Base-by-base conservation (phyloP, 1,140 invertebrate genomes). In the Drosophila parvula region DNA sequence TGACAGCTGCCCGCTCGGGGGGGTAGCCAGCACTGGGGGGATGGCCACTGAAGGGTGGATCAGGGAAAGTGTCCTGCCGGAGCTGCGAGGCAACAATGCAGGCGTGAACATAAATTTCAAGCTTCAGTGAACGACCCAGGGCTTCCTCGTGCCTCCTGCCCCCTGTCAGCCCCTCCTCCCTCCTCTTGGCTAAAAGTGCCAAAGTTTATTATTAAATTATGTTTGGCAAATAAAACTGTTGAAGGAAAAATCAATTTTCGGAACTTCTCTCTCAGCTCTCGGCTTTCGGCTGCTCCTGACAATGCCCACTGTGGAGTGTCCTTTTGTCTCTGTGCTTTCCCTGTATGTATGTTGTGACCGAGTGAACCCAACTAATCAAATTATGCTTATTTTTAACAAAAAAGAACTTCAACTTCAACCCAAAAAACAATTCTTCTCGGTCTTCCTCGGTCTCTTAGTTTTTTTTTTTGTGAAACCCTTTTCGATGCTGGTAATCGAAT, bases 131-230 rank as follows among this genome's bases (percentile, higher is more conserved):
- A 41, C 58, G 60, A 50, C 67, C 56, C 65, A 65, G 40, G 45
- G 47, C 56, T 27, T 38, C 43, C 47, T 44, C 45, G 36, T 22
- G 9, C 14, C 34, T 22, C 22, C 22, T 3, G 22, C 22, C 38
- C 12, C 5, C 28, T 4, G 30, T 44, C 36, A 10, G 9, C 45
- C 64, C 67, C 57, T 64, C 40, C 57, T 53, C 47, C 47, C 50
- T 58, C 60, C 64, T 65, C 57, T 48, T 81, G 79, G 83, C 79
- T 74, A 83, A 86, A 88, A 86, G 83, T 86, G 83, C 83, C 83
- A 88, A 88, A 86, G 83, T 86, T 86, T 86, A 86, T 88, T 86
- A 86, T 86, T 88, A 88, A 86, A 88, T 86, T 79, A 83, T 88
- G 83, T 79, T 55, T 88, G 79, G 70, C 84, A 78, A 88, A 86